Conservation (phyloP, 2,113 vertebrate species). For the Pseudopodoces humilis region DNA sequence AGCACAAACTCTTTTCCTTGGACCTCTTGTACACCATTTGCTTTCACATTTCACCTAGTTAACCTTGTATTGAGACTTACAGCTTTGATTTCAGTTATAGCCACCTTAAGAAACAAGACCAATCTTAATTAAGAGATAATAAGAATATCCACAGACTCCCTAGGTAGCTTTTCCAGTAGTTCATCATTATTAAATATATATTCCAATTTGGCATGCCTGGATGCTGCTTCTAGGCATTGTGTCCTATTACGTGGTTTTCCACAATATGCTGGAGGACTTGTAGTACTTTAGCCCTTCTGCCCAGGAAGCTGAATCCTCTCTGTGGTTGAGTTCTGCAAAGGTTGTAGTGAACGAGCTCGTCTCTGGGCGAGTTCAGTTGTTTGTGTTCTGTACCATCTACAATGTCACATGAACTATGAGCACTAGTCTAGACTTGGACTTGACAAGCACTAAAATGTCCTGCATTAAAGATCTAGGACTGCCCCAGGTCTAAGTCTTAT, state of each 20-base stretch:
- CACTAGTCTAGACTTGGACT: not conserved
- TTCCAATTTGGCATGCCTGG: not conserved
- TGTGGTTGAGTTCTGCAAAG: not conserved
- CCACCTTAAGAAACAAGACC: not conserved
- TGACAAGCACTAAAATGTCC: not conserved
- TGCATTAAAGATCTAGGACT: not conserved
- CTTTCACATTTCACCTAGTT: not conserved
- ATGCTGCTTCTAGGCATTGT: not conserved
- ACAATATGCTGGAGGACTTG: not conserved
- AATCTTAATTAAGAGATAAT: not conserved
- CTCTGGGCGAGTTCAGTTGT: not conserved
- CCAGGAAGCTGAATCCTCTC: not conserved
- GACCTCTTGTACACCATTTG: not conserved
- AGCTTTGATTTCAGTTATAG: not conserved
- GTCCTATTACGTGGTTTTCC: not conserved
- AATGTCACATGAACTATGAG: not conserved
- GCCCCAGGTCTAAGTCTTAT: not conserved
- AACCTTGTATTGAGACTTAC: not conserved
- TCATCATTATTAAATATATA: not conserved
- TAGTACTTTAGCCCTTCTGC: not conserved
- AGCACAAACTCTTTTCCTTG: not conserved
- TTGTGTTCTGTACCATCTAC: not conserved
- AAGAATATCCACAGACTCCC: not conserved
- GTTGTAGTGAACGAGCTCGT: not conserved
- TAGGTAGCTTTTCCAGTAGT: not conserved